Percentiles rank a stretch among this genome's conserved stretches.
Conservation (phyloP, 1,140 invertebrate species). For the Magallana ariakensis region DNA sequence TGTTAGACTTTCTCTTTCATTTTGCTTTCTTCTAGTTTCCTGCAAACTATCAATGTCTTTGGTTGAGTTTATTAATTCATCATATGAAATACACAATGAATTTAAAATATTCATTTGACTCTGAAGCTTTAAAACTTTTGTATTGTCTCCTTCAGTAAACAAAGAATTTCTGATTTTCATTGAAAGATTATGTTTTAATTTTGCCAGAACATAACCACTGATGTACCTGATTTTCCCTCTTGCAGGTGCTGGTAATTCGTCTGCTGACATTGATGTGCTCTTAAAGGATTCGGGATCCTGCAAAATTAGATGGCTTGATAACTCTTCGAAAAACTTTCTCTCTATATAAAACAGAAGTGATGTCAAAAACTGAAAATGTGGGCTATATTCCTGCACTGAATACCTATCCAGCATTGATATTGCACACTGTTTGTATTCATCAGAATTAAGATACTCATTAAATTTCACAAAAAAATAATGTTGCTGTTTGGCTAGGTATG, state of each 20-base stretch:
- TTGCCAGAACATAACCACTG: too few relatives aligned
- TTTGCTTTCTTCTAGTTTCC: too few relatives aligned
- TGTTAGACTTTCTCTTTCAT: conserved; percentile 26
- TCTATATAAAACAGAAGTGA: conserved; percentile 36
- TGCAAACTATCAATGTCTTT: too few relatives aligned
- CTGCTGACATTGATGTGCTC: neutral
- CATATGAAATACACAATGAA: conserved; percentile 31
- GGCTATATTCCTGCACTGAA: neutral
- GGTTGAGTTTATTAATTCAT: too few relatives aligned
- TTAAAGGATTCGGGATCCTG: neutral
- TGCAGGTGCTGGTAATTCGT: too few relatives aligned
- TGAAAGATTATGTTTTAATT: too few relatives aligned
- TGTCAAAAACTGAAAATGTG: conserved; percentile 14
- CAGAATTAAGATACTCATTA: conserved; percentile 30
- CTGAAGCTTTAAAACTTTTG: neutral
- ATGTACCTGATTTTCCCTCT: too few relatives aligned
- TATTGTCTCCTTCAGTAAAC: too few relatives aligned
- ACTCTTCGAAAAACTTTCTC: conserved; percentile 27
- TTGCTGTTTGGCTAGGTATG: neutral
- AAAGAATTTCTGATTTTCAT: too few relatives aligned
- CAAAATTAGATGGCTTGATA: conserved; percentile 21
- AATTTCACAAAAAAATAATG: conserved; percentile 43
- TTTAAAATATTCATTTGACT: conserved; percentile 11
- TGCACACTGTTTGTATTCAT: conserved; percentile 19
- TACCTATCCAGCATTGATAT: neutral